phyloP scores from a whole-genome alignment of 2,888 invertebrate genomes.

The Agrochola litura region DNA sequence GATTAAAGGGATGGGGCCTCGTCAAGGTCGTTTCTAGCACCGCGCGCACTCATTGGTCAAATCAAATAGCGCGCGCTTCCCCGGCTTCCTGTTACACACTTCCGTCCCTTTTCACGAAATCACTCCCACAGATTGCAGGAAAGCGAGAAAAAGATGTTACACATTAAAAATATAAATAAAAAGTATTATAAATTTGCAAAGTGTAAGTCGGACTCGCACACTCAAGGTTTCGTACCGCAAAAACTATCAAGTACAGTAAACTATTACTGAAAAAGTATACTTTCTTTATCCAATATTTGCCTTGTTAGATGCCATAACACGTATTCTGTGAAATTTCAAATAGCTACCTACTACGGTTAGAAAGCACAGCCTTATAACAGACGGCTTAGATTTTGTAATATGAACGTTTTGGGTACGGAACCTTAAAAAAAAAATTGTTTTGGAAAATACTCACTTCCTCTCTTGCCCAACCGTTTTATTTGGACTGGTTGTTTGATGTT shows the following conservation, averaged over 20 bases:
- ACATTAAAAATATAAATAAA: not conserved
- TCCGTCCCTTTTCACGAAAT: too few relatives aligned
- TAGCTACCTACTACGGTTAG: not conserved
- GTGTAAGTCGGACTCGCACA: not conserved
- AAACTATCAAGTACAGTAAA: too few relatives aligned
- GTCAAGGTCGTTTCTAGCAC: too few relatives aligned
- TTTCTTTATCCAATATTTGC: too few relatives aligned
- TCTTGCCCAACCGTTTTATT: slow-evolving; percentile 61
- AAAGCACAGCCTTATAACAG: not conserved
- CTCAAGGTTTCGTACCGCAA: not conserved
- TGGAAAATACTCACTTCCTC: slow-evolving; percentile 64
- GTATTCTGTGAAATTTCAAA: not conserved
- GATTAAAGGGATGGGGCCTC: too few relatives aligned
- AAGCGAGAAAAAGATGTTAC: too few relatives aligned
- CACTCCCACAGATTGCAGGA: too few relatives aligned
- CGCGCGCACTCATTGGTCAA: too few relatives aligned
- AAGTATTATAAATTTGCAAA: not conserved
- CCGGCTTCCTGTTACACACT: too few relatives aligned
- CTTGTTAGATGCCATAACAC: not conserved
- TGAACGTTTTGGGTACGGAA: not conserved
- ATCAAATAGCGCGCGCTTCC: too few relatives aligned
- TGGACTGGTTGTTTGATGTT: slow-evolving; percentile 72
- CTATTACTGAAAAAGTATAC: too few relatives aligned
- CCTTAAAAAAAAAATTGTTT: not conserved
- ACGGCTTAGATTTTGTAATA: too few relatives aligned